A percentile compares a stretch with the other conserved stretches of the same genome.
These are phyloP conservation scores for Caenorhabditis latens DNA, from an alignment of 1,140 invertebrate species.

Conservation along the genomic window DNA sequence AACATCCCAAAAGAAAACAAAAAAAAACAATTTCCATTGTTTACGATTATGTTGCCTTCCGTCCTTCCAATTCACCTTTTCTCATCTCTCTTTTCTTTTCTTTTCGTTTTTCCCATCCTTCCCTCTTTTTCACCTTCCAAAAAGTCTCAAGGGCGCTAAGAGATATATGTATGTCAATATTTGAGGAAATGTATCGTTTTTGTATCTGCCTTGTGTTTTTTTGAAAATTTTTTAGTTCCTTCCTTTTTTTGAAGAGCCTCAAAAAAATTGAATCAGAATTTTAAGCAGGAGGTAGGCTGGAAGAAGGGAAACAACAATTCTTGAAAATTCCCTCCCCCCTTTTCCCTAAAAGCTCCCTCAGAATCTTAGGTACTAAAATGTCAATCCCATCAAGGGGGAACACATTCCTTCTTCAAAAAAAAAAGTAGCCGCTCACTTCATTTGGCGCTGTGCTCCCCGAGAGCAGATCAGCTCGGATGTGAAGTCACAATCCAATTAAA, in stretches of 20 bases:
- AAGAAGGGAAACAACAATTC: background rate
- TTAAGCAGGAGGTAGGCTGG: background rate
- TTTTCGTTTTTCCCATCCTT: too few species aligned
- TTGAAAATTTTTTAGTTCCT: background rate
- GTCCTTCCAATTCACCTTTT: slow-evolving; percentile 16
- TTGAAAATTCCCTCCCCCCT: background rate
- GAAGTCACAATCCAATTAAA: slow-evolving; percentile 48
- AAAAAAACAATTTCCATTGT: slow-evolving; percentile 5
- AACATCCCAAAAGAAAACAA: too few species aligned
- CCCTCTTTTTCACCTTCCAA: background rate
- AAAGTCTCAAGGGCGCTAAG: slow-evolving; percentile 49
- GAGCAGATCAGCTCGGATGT: slow-evolving; percentile 21
- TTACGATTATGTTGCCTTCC: background rate
- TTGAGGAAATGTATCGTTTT: slow-evolving; percentile 54
- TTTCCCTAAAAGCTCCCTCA: too few species aligned
- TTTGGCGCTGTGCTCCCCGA: background rate
- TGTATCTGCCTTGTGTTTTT: slow-evolving; percentile 30
- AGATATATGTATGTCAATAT: slow-evolving; percentile 52
- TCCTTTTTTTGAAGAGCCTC: slow-evolving; percentile 24
- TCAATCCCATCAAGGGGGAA: too few species aligned
- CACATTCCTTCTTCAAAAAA: background rate
- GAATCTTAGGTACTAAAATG: too few species aligned
- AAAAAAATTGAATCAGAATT: slow-evolving; percentile 12
- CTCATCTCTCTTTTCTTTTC: background rate
- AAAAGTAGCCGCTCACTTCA: slow-evolving; percentile 27